Conservation (phyloP, 2,113 vertebrate genomes). For the Hippopotamus amphibius region DNA sequence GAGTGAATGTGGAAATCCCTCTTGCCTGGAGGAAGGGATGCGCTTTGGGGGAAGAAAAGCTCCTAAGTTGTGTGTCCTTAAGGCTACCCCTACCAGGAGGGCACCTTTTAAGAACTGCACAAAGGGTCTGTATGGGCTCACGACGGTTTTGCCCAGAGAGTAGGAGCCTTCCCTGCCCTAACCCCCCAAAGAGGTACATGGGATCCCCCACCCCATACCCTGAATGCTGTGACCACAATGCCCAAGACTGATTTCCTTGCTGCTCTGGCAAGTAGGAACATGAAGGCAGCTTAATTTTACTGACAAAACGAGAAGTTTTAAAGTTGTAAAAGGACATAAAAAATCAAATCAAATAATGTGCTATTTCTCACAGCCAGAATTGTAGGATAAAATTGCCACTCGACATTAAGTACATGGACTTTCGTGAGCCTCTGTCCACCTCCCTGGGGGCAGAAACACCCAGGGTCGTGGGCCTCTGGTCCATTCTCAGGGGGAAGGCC, state of each 20-base stretch:
- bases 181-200: accelerated
- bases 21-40: not conserved
- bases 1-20: not conserved
- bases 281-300: not conserved
- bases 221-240: not conserved
- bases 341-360: not conserved
- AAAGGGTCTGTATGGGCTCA: not conserved
- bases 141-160: not conserved
- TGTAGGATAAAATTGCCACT: not conserved
- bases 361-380: not conserved
- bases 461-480: not conserved
- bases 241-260: not conserved
- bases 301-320: not conserved
- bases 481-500: not conserved
- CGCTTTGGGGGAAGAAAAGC: not conserved
- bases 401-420: not conserved
- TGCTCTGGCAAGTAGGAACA: not conserved
- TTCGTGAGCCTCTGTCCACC: not conserved
- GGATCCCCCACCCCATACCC: not conserved
- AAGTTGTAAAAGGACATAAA: not conserved
- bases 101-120: not conserved
- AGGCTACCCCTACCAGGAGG: not conserved
- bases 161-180: too few species aligned
- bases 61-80: not conserved
- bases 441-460: not conserved